Conservation (phyloP, 2,888 invertebrate species). For the Andrena bucephala region DNA sequence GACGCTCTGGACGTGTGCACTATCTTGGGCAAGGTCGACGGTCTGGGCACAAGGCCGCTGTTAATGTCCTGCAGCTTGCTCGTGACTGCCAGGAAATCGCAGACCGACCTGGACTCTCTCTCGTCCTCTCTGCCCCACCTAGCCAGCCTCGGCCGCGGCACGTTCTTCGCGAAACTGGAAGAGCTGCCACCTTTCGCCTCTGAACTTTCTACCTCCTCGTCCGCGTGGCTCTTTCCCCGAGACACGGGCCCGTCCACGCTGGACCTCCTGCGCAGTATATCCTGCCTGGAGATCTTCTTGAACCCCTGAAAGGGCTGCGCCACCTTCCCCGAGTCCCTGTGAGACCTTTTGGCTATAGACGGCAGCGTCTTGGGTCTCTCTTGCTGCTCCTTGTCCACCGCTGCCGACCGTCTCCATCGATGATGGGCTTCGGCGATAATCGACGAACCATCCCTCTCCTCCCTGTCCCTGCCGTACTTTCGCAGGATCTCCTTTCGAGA, state of each 20-base stretch:
- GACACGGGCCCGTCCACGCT: constrained; percentile 64
- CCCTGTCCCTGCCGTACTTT: constrained; percentile 64
- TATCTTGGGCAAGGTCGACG: constrained; percentile 82
- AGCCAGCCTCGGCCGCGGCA: constrained; percentile 59
- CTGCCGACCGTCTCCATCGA: constrained; percentile 65
- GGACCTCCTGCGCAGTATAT: constrained; percentile 77
- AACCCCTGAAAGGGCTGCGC: constrained; percentile 49
- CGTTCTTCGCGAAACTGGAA: constrained; percentile 68
- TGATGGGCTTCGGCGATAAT: constrained; percentile 71
- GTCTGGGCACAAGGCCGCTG: constrained; percentile 73
- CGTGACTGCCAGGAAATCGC: constrained; percentile 74
- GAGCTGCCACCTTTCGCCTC: constrained; percentile 58
- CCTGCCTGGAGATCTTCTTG: constrained; percentile 78
- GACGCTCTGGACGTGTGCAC: constrained; percentile 64
- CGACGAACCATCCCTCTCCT: constrained; percentile 57
- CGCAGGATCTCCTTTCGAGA: constrained; percentile 78
- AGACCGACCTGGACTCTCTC: constrained; percentile 74
- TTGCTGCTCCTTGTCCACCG: constrained; percentile 43
- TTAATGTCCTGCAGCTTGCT: constrained; percentile 67
- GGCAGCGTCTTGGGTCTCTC: constrained; percentile 78
- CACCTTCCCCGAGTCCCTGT: constrained; percentile 54
- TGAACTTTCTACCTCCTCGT: constrained; percentile 56
- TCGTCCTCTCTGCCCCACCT: constrained; percentile 67
- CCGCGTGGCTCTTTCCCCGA: constrained; percentile 3
- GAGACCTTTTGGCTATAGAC: constrained; percentile 69